Percentiles rank a stretch among this genome's conserved stretches.
These are phyloP conservation scores for Sebastes matsubarae DNA, from an alignment of 2,797 vertebrate species.

Conservation along the genomic window DNA sequence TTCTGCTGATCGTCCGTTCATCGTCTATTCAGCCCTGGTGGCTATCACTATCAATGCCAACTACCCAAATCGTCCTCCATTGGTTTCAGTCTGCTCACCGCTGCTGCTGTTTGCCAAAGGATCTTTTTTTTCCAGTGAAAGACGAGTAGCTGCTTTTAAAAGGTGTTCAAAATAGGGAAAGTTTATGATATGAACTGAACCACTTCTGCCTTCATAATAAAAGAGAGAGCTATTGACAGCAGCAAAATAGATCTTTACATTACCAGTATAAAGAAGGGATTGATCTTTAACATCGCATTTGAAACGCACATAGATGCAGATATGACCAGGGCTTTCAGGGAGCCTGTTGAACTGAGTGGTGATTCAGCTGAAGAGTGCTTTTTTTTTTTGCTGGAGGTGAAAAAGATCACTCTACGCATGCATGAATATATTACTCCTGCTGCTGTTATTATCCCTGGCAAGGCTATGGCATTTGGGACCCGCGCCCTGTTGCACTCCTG, in stretches of 20 bases:
- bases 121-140: background rate
- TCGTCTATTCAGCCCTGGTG: background rate
- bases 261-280: background rate
- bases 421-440: slow-evolving; percentile 76
- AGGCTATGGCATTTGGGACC: slow-evolving; percentile 58
- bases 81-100: background rate
- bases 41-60: background rate
- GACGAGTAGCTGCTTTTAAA: background rate
- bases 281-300: slow-evolving; percentile 27
- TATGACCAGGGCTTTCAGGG: slow-evolving; percentile 29
- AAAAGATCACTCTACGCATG: slow-evolving; percentile 67
- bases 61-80: background rate
- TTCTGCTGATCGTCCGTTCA: background rate
- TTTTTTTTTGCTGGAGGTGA: slow-evolving; percentile 67
- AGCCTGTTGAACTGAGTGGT: slow-evolving; percentile 63
- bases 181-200: background rate
- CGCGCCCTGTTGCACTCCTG: slow-evolving; percentile 57
- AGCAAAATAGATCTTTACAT: slow-evolving; percentile 10
- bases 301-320: background rate
- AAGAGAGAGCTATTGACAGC: background rate
- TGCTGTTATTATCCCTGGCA: slow-evolving; percentile 70
- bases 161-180: background rate
- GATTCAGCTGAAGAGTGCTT: slow-evolving; percentile 64
- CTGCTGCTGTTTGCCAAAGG: background rate
- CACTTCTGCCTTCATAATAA: background rate